A percentile compares a stretch with the other conserved stretches of the same genome.
Evolutionary conservation across 2,888 invertebrate species (phyloP).

Genomic region (Harmothoe impar): DNA sequence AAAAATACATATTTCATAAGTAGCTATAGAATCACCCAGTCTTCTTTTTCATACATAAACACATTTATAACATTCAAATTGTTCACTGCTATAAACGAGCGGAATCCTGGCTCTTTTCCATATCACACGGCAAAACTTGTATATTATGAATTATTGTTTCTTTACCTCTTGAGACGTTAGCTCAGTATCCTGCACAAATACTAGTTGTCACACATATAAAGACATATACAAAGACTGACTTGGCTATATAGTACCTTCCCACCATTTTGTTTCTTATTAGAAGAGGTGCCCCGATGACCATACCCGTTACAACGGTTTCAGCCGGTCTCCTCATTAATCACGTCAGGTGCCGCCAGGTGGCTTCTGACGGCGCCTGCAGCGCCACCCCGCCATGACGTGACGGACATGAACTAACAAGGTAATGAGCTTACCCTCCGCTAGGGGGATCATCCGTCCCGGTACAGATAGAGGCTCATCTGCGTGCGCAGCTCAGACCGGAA

Average conservation of each 20-base stretch:
- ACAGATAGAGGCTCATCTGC: conserved; percentile 41
- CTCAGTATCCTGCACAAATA: too few relatives aligned
- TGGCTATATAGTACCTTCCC: not conserved
- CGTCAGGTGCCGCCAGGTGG: conserved; percentile 28
- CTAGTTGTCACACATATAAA: too few relatives aligned
- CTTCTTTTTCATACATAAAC: too few relatives aligned
- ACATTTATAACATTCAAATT: too few relatives aligned
- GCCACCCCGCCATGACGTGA: conserved; percentile 35
- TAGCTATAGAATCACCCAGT: too few relatives aligned
- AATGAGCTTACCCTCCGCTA: conserved; percentile 26
- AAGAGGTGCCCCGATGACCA: not conserved
- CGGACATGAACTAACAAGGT: conserved; percentile 56
- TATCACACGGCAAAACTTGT: too few relatives aligned
- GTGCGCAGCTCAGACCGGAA: conserved; percentile 42
- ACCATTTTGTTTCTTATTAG: too few relatives aligned
- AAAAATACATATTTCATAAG: too few relatives aligned
- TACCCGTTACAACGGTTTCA: not conserved
- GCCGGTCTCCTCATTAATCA: conserved; percentile 21
- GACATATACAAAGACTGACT: not conserved
- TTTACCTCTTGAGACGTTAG: too few relatives aligned
- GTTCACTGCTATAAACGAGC: too few relatives aligned
- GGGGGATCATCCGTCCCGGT: conserved; percentile 27
- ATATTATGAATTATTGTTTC: too few relatives aligned
- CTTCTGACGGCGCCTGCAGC: not conserved
- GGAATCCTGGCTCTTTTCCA: too few relatives aligned